Evolutionary conservation across 2,888 invertebrate species (phyloP).

Genomic region (Pyrrhia umbra): DNA sequence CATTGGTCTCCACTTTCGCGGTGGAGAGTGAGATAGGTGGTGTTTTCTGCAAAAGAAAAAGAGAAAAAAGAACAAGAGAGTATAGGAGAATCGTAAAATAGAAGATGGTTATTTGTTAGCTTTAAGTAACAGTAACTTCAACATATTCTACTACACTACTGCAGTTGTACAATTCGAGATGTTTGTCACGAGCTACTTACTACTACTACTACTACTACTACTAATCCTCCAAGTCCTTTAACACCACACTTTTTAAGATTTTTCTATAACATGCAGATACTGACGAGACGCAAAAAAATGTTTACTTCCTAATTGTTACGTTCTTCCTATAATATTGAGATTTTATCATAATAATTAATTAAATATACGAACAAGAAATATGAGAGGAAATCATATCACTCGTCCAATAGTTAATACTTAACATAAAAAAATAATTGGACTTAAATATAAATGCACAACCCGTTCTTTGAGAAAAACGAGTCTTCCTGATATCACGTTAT

Average conservation of each 20-base stretch:
- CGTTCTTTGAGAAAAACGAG: not conserved
- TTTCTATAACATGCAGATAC: too few relatives aligned
- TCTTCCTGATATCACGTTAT: conserved; percentile 1
- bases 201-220: too few relatives aligned
- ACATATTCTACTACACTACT: too few relatives aligned
- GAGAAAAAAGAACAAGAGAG: not conserved
- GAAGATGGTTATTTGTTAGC: too few relatives aligned
- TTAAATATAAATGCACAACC: not conserved
- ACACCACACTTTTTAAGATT: too few relatives aligned
- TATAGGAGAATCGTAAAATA: not conserved
- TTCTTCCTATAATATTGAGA: too few relatives aligned
- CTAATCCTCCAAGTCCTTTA: too few relatives aligned
- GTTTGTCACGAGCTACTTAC: too few relatives aligned
- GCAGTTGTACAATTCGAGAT: too few relatives aligned
- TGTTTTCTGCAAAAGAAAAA: conserved; percentile 55
- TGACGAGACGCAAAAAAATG: too few relatives aligned
- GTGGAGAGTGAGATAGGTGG: conserved; percentile 51
- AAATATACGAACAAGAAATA: not conserved
- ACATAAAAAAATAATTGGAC: conserved; percentile 1
- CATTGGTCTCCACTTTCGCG: conserved; percentile 73
- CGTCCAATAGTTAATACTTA: not conserved
- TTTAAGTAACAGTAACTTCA: too few relatives aligned
- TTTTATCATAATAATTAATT: not conserved
- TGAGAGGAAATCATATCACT: not conserved
- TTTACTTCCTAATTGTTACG: too few relatives aligned